Evolutionary conservation across 2,797 vertebrate species (phyloP), one percentile per base, ranked within the genome.

Genomic region (Labeo calbasu): DNA sequence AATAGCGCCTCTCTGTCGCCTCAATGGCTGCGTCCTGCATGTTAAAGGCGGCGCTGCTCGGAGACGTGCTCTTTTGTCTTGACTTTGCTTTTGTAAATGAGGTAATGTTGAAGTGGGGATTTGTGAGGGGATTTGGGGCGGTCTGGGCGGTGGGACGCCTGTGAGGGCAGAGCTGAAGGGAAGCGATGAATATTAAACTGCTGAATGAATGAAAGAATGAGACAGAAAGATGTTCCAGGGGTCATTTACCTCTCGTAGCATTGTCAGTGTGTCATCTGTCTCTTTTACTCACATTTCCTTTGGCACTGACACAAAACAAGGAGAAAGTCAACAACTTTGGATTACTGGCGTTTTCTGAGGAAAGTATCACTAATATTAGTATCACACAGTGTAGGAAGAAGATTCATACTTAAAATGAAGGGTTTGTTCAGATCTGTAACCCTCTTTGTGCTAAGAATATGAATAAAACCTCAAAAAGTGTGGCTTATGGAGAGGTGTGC

Each of bases 81-180:
- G 83, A 79, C 83, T 84, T 84, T 78, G 83, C 76, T 72, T 84
- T 84, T 84, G 83, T 84, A 84, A 84, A 79, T 79, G 83, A 84
- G 83, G 83, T 84, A 84, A 84, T 84, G 83, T 78, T 84, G 21
- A 79, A 84, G 83, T 79, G 83, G 83, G 83, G 76, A 84, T 84
- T 79, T 84, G 83, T 59, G 66, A 84, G 68, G 76, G 83, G 83
- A 84, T 84, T 84, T 84, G 76, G 76, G 83, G 83, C 46, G 66
- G 46, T 79, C 82, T 79, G 76, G 75, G 82, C 53, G 76, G 66
- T 65, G 83, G 75, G 68, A 84, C 15, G 76, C 66, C 83, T 71
- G 76, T 61, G 83, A 78, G 66, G 75, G 82, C 53, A 72, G 55
- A 71, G 55, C 66, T 25, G 68, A 79, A 79, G 83, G 83, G 83